phyloP scores from a whole-genome alignment of 2,797 vertebrate genomes.

The Sebastolobus alascanus region DNA sequence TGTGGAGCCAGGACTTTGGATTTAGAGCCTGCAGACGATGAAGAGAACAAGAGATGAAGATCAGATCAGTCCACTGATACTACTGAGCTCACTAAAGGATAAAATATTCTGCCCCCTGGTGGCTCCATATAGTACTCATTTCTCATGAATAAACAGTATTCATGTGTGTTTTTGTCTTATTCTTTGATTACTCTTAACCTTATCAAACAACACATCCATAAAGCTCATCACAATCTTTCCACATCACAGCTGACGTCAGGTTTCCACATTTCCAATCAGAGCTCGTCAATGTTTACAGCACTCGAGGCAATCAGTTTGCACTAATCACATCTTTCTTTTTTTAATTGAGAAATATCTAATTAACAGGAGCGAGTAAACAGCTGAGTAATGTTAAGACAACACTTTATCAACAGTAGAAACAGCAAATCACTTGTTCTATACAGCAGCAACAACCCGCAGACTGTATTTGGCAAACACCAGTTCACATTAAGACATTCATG shows the following conservation, averaged over 20 bases:
- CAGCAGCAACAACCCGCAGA: neutral
- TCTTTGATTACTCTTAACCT: neutral
- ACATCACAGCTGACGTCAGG: neutral
- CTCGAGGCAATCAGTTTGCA: neutral
- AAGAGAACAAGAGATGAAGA: constrained; percentile 42
- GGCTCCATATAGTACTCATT: constrained; percentile 26
- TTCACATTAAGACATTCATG: neutral
- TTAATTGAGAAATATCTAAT: neutral
- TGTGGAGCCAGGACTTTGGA: constrained; percentile 92
- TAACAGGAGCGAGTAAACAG: neutral
- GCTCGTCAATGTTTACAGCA: neutral
- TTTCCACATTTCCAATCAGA: neutral
- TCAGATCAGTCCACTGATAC: neutral
- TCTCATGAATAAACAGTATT: neutral
- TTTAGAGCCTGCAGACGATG: constrained; percentile 88
- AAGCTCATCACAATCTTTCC: neutral
- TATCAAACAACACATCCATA: neutral
- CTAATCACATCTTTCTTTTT: neutral
- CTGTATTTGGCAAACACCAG: neutral
- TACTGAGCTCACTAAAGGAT: neutral
- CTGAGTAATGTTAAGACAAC: neutral
- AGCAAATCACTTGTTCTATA: neutral
- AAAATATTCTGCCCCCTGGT: constrained; percentile 67
- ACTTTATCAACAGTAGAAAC: neutral
- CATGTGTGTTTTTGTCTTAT: neutral